Evolutionary conservation across 92 coral and sea anemone species (phyloP), one percentile per base, ranked within the genome.

Genomic region (Phenganax marumi): DNA sequence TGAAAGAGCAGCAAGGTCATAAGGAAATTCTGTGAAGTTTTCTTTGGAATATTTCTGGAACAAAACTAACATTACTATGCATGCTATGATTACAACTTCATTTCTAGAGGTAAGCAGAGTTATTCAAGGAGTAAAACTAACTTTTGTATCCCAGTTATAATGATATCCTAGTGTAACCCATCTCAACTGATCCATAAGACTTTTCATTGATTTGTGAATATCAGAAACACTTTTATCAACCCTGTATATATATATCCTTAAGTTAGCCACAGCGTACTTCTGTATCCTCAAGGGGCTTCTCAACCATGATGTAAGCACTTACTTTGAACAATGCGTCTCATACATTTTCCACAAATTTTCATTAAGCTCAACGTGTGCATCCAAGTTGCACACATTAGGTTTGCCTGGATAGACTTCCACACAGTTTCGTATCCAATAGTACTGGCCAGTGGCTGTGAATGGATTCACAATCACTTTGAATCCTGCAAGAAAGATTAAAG

Each of bases 141-240:
- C 93, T 91, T 91, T 91, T 47, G 84, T 83, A 68, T 91, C 77
- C 93, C 93, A 91, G 83, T 91, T 82, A 58, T 91, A 91, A 68
- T 91, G 93, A 26, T 88, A 91, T 12, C 93, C 93, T 49, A 91
- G 58, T 0, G 93, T 91, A 8, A 91, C 93, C 93, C 93, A 91
- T 17, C 93, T 83, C 52, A 88, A 83, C 84, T 88, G 89, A 75
- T 91, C 89, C 58, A 91, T 61, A 10, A 81, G 84, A 47, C 88
- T 82, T 79, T 78, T 65, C 11, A 22, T 16, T 14, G 23, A 14
- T 16, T 61, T 78, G 8, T 46, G 18, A 12, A 18, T 61, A 22
- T 13, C 50, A 16, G 21, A 14, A 12, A 1, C 22, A 16, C 56
- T 21, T 72, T 72, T 52, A 49, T 72, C 60, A 19, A 22, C 51